Percentiles rank a stretch among this genome's conserved stretches.
Evolutionary conservation across 2,113 vertebrate species (phyloP).

Genomic region (Nymphicus hollandicus): DNA sequence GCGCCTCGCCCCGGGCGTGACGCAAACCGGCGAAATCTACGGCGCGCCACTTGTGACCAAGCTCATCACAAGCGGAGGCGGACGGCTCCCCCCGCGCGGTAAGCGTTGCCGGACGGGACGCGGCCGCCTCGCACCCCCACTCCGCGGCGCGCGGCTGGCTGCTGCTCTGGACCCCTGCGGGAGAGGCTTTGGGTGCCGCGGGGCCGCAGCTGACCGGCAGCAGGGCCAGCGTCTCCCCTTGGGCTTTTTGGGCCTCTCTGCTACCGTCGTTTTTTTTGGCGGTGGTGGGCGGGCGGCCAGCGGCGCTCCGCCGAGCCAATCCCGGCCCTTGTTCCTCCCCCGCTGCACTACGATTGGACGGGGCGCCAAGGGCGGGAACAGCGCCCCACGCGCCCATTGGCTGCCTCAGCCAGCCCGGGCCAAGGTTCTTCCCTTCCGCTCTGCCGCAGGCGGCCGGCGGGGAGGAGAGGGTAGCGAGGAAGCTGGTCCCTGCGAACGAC

Average conservation of each 20-base stretch:
- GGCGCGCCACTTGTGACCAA: slow-evolving; percentile 89
- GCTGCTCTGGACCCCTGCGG: too few species aligned
- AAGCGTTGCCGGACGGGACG: slow-evolving; percentile 53
- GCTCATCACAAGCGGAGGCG: slow-evolving; percentile 82
- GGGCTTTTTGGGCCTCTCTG: slow-evolving; percentile 90
- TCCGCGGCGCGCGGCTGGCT: too few species aligned
- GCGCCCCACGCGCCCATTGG: neutral
- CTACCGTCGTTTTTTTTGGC: slow-evolving; percentile 83
- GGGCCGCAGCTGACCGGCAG: too few species aligned
- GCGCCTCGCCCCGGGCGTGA: neutral
- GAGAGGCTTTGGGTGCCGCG: neutral
- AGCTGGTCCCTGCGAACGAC: too few species aligned
- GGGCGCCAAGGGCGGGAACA: slow-evolving; percentile 30
- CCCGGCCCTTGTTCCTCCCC: neutral
- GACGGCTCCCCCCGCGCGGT: slow-evolving; percentile 48
- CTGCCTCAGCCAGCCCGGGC: neutral
- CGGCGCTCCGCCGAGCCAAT: neutral
- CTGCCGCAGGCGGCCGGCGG: neutral
- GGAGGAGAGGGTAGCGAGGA: too few species aligned
- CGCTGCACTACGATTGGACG: neutral
- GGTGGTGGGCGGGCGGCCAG: neutral
- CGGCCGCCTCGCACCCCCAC: neutral
- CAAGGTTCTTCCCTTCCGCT: neutral
- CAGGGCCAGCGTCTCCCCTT: slow-evolving; percentile 46
- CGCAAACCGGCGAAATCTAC: slow-evolving; percentile 74